phyloP scores from a whole-genome alignment of 1,140 invertebrate genomes.

The Papilio xuthus region DNA sequence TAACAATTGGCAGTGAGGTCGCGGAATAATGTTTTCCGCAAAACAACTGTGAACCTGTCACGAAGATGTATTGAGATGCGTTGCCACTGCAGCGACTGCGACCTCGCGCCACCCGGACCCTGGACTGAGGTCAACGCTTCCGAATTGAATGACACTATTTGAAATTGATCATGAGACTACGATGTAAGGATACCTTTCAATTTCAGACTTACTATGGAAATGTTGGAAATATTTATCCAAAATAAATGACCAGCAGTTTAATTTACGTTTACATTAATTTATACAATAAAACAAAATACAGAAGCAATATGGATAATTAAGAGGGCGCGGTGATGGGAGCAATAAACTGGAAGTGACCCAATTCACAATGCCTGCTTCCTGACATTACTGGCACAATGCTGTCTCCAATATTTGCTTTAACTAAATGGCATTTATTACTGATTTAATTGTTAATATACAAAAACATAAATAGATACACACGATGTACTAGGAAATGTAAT shows the following conservation, averaged over 20 bases:
- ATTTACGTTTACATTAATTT: neutral
- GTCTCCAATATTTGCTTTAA: neutral
- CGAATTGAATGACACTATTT: no score
- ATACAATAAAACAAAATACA: slow-evolving; percentile 1
- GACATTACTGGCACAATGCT: neutral
- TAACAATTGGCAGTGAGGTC: slow-evolving; percentile 17
- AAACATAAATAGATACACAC: neutral
- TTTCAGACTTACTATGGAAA: neutral
- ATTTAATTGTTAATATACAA: neutral
- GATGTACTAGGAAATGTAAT: no score
- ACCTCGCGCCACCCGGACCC: neutral
- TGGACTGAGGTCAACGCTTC: slow-evolving; percentile 16
- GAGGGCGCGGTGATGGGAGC: neutral
- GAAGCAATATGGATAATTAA: slow-evolving; percentile 3
- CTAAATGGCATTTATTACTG: neutral
- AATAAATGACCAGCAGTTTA: neutral
- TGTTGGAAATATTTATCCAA: neutral
- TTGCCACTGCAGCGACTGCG: neutral
- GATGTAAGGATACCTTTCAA: neutral
- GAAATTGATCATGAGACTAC: no score
- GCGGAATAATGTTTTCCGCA: neutral
- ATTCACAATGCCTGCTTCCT: neutral
- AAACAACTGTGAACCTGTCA: neutral
- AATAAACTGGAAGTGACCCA: slow-evolving; percentile 2
- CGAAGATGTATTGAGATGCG: slow-evolving; percentile 6